Evolutionary conservation across 2,113 vertebrate genomes (phyloP).

Genomic region (Danionella cerebrum): DNA sequence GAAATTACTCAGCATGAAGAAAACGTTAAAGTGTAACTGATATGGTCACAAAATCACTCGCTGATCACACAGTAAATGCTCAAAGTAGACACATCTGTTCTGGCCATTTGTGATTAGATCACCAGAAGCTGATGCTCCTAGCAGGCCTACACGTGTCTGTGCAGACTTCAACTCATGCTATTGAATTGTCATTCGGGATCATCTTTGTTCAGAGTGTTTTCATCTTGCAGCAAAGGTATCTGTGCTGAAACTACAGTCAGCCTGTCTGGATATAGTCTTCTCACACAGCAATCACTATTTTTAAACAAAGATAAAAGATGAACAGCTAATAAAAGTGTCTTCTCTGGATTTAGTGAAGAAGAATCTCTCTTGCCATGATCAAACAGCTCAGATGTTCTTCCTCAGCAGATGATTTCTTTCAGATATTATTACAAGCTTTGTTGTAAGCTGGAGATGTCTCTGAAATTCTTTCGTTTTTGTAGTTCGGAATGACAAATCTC

Average conservation of each 20-base stretch:
- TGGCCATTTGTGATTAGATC: not conserved
- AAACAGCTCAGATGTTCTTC: not conserved
- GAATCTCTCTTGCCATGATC: constrained; percentile 8
- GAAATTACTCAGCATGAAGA: no score
- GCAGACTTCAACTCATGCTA: no score
- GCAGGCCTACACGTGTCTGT: not conserved
- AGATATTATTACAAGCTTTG: not conserved
- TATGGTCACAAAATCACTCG: not conserved
- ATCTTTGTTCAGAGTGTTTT: no score
- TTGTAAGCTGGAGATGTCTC: constrained; percentile 13
- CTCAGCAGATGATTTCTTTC: not conserved
- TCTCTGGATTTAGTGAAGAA: not conserved
- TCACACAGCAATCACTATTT: not conserved
- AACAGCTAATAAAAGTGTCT: constrained; percentile 8
- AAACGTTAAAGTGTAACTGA: no score
- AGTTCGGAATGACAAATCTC: not conserved
- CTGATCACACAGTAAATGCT: not conserved
- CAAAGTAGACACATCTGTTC: not conserved
- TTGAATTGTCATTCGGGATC: no score
- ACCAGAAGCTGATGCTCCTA: not conserved
- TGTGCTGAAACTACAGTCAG: not conserved
- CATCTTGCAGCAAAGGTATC: not conserved
- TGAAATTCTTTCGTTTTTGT: not conserved
- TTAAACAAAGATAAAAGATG: not conserved
- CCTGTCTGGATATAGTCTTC: not conserved